Percentiles rank a stretch among this genome's conserved stretches.
phyloP scores from a whole-genome alignment of 2,113 vertebrate genomes.

The Amblyornis subalaris region DNA sequence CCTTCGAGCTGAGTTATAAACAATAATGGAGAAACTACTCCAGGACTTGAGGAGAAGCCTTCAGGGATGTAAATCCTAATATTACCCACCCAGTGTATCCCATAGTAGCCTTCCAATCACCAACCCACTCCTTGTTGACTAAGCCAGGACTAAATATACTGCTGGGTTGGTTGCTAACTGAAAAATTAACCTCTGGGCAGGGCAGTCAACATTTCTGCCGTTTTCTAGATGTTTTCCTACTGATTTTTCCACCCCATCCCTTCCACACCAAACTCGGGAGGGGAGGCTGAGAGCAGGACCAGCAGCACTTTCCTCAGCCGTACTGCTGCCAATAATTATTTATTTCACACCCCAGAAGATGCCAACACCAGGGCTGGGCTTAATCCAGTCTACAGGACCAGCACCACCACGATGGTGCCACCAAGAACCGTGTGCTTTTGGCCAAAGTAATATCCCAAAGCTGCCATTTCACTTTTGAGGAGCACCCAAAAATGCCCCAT shows the following conservation, averaged over 20 bases:
- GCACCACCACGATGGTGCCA: rapidly evolving
- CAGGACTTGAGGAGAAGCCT: neutral
- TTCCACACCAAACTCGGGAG: neutral
- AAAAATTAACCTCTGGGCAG: neutral
- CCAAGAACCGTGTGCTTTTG: neutral
- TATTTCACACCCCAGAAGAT: neutral
- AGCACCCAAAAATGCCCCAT: rapidly evolving
- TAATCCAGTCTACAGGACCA: neutral
- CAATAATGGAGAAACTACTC: neutral
- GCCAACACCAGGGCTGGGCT: neutral
- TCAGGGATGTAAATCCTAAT: neutral
- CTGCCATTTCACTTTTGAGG: neutral
- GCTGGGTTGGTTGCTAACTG: neutral
- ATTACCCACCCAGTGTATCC: neutral
- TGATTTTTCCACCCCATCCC: neutral
- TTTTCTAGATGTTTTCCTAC: neutral
- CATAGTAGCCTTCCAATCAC: neutral
- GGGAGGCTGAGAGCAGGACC: neutral
- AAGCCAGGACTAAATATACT: neutral
- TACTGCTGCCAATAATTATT: rapidly evolving
- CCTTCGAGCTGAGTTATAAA: neutral
- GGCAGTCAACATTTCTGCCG: neutral
- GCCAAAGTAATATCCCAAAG: neutral
- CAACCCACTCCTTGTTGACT: neutral
- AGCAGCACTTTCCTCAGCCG: neutral